Base-by-base conservation (phyloP, 2,888 invertebrate species). In the Dasypolia templi region DNA sequence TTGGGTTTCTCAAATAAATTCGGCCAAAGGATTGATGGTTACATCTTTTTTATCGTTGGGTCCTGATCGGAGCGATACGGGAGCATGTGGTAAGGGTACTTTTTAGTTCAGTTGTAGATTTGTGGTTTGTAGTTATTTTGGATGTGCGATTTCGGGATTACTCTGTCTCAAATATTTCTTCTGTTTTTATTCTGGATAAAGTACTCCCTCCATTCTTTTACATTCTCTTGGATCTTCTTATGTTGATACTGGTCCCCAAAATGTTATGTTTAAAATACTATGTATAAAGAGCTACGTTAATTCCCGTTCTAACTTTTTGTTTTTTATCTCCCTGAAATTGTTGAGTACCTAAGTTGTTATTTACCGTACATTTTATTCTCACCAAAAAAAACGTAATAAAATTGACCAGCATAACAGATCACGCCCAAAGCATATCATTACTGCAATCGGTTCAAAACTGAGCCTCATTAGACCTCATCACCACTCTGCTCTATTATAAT, bases 1-100 rank as follows among this genome's bases (percentile, higher is more conserved):
- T 81, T 83, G 72, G 78, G 88, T 85, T 92, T 91, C 92, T 89
- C 91, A 92, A 93, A 93, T 94, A 92, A 93, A 93, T 93, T 90
- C 87, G 85, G 74, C 77, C 86, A 91, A 89, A 91, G 91, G 90
- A 91, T 92, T 92, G 85, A 93, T 93, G 89, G 89, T 91, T 89
- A 90, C 86, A 86, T 91, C 90, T 93, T 91, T 85, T 89, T 91
- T 85, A 85, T 86, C 83, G 83, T 83, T 81, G 75, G 58, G 65
- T 63, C 75, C 65, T 86, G 86, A 86, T 86, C 56, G 32, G 12
- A 77, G 66, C 64, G 86, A 86, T 87, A 84, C 65, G 32, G 56
- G 76, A 68, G 65, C 62, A 68, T 79, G 59, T 75, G 76, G 77
- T 81, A 61, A 63, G 71, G 74, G 70, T 66, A 44, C 4, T 63